These are phyloP conservation scores for Athrips mouffetella DNA, from an alignment of 2,888 invertebrate genomes.

Conservation along the genomic window DNA sequence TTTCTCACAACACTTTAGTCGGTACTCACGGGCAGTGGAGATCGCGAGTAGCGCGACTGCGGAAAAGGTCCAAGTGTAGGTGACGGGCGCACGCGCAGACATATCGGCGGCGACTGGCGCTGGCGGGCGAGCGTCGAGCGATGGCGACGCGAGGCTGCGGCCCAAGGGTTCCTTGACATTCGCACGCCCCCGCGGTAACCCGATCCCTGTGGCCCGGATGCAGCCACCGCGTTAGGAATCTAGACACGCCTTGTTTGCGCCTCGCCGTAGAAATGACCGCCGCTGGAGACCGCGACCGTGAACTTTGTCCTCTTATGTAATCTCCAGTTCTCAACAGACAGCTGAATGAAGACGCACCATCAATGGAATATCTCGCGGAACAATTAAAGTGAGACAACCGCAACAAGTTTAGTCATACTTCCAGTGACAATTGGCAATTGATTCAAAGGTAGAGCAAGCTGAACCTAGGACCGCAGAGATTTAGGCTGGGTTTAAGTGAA, in stretches of 20 bases:
- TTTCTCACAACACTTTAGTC: neutral
- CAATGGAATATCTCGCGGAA: constrained; percentile 13
- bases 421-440: too few relatives aligned
- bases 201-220: constrained; percentile 72
- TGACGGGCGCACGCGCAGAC: constrained; percentile 60
- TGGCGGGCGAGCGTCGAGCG: constrained; percentile 26
- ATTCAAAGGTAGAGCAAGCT: too few relatives aligned
- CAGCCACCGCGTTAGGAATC: constrained; percentile 70
- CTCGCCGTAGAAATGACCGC: constrained; percentile 48
- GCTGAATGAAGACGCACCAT: constrained; percentile 40
- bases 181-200: constrained; percentile 63
- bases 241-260: constrained; percentile 60
- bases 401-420: too few relatives aligned
- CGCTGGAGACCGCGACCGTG: constrained; percentile 54
- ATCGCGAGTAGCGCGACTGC: constrained; percentile 31
- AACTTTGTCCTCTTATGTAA: constrained; percentile 66
- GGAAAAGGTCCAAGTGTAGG: constrained; percentile 21
- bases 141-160: constrained; percentile 20
- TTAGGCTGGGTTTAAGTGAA: too few relatives aligned
- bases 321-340: constrained; percentile 37
- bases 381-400: neutral
- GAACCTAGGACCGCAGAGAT: too few relatives aligned
- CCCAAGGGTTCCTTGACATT: constrained; percentile 73
- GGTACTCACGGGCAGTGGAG: constrained; percentile 48
- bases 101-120: constrained; percentile 38